Base-by-base conservation (phyloP, 2,888 invertebrate genomes). In the Bimastos eiseni region DNA sequence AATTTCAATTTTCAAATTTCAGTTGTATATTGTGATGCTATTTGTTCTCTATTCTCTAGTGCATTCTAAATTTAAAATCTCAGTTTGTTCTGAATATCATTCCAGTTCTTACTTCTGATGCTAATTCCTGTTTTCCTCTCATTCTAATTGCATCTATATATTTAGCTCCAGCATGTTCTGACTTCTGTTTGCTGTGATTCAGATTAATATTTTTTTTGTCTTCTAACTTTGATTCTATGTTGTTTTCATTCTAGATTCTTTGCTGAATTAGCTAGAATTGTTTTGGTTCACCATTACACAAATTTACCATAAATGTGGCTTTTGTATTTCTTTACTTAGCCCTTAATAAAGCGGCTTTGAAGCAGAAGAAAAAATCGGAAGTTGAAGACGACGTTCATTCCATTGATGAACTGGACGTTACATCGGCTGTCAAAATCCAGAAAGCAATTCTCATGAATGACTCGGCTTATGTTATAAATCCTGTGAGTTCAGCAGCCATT, bases 391-490 rank as follows among this genome's bases (percentile, higher is more conserved):
- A 8, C 8, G 34, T 86, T 86, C 11, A 6, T 86, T 2, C n/a
- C 86, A 86, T 86, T 86, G 37, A 33, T 36, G 34, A 21, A 36
- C 36, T 4, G 36, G 86, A 86, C 34, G 24, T 86, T 6, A 86
- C n/a, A 2, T 21, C 13, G 34, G 86, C 86, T 36, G 86, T 86
- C 36, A 86, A 86, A 33, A 86, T 86, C 4, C 86, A 86, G 34
- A 86, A 86, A 17, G 36, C 36, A 37, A 37, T 86, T 86, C 86
- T 86, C 30, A 86, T 86, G 86, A 34, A 86, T 86, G 86, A 86
- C 37, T 86, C 34, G 34, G 86, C 86, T 86, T 37, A 36, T 34
- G 86, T 33, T 86, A 86, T 86, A 3, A 86, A 86, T 86, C 86
- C 86, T 6, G 86, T 86, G 11, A 86, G 86, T 86, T 86, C 24